Conservation (phyloP, 64 coral and sea anemone species). For the Pachyseris speciosa region DNA sequence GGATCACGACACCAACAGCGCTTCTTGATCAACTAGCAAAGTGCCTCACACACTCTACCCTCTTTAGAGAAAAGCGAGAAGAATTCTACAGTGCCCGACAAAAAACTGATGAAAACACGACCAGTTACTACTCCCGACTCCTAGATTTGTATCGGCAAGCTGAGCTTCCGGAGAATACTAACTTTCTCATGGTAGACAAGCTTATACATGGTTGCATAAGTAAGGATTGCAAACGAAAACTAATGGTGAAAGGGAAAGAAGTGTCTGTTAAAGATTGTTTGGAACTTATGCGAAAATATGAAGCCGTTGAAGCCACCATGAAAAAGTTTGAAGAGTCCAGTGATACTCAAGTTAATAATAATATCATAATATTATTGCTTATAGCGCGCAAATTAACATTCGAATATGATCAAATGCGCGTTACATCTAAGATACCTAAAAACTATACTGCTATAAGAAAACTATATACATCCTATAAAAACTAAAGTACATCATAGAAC, state of each 20-base stretch:
- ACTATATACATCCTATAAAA: too few species aligned
- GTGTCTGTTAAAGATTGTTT: slow-evolving; percentile 50
- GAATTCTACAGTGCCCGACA: slow-evolving; percentile 67
- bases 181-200: slow-evolving; percentile 67
- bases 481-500: too few species aligned
- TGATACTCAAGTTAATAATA: slow-evolving; percentile 49
- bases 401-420: too few species aligned
- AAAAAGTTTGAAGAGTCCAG: slow-evolving; percentile 24
- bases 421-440: too few species aligned
- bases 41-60: slow-evolving; percentile 66
- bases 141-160: slow-evolving; percentile 72
- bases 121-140: slow-evolving; percentile 35
- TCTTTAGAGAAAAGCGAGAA: slow-evolving; percentile 66
- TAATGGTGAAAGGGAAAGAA: slow-evolving; percentile 63
- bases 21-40: slow-evolving; percentile 72
- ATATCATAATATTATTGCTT: too few species aligned
- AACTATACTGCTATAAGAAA: too few species aligned
- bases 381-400: too few species aligned
- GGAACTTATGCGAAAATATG: slow-evolving; percentile 42
- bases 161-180: slow-evolving; percentile 61
- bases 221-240: slow-evolving; percentile 48
- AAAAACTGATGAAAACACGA: slow-evolving; percentile 41
- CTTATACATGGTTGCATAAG: slow-evolving; percentile 62
- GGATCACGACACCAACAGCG: slow-evolving; percentile 17
- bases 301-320: slow-evolving; percentile 52